phyloP scores from a whole-genome alignment of 1,140 invertebrate genomes.

The Andrena cerasifolii region DNA sequence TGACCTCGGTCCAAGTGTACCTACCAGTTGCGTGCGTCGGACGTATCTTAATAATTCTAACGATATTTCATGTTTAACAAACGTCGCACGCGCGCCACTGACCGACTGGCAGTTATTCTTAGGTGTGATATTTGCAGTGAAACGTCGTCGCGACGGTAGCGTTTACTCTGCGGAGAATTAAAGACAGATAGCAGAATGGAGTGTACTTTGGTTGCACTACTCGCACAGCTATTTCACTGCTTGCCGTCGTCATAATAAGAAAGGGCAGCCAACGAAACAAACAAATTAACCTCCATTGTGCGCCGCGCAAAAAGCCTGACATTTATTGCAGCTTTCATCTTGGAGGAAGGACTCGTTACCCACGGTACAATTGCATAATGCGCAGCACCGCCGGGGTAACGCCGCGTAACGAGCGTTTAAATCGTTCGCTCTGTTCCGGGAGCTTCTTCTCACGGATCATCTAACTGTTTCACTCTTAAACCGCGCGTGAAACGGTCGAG shows the following conservation, averaged over 20 bases:
- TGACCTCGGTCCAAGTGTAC: not conserved
- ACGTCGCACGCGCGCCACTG: not conserved
- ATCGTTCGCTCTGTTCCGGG: constrained; percentile 11
- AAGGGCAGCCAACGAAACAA: constrained; percentile 2
- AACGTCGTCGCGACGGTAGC: not conserved
- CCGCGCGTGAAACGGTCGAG: not conserved
- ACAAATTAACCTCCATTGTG: constrained; percentile 44
- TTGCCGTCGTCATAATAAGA: not conserved
- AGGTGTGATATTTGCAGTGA: not conserved
- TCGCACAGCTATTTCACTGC: too few species aligned
- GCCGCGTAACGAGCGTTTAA: constrained; percentile 4
- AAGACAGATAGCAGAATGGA: too few species aligned
- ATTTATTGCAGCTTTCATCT: not conserved
- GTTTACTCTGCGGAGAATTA: too few species aligned
- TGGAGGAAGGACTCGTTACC: not conserved
- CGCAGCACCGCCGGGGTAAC: not conserved
- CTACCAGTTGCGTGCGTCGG: not conserved
- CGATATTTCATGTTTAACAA: not conserved
- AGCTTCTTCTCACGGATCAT: constrained; percentile 30
- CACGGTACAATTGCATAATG: not conserved
- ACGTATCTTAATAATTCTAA: not conserved
- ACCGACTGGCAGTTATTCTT: not conserved
- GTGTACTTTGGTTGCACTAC: too few species aligned
- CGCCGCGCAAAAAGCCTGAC: not conserved
- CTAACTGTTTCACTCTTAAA: not conserved